Percentiles rank a stretch among this genome's conserved stretches.
phyloP scores from a whole-genome alignment of 2,113 vertebrate genomes.

The Mionectes macconnelli region DNA sequence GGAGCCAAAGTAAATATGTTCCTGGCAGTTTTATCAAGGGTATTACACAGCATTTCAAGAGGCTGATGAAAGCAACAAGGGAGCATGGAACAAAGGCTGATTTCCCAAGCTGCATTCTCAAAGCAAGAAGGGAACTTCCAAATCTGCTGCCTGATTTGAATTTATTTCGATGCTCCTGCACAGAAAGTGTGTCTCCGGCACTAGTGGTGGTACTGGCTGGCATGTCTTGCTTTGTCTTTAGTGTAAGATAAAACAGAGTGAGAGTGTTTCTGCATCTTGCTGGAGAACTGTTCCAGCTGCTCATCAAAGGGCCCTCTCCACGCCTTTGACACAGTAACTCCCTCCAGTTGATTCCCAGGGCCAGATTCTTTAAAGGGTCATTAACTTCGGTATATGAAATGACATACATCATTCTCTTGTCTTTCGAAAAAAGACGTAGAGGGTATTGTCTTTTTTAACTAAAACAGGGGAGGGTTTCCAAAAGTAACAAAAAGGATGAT shows the following conservation, averaged over 20 bases:
- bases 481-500: not conserved
- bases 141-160: not conserved
- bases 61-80: not conserved
- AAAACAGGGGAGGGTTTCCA: not conserved
- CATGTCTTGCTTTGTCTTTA: not conserved
- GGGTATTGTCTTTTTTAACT: not conserved
- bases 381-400: not conserved
- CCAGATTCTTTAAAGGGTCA: not conserved
- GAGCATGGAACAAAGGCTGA: not conserved
- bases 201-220: not conserved
- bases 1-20: not conserved
- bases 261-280: not conserved
- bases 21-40: not conserved
- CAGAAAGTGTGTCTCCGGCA: not conserved
- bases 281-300: not conserved
- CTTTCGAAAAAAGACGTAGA: not conserved
- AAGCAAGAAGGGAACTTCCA: not conserved
- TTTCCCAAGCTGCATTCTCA: not conserved
- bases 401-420: not conserved
- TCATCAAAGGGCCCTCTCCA: not conserved
- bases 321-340: not conserved
- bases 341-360: not conserved
- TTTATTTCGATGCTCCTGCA: not conserved
- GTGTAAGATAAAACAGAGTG: not conserved
- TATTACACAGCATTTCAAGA: not conserved